phyloP scores from a whole-genome alignment of 2,888 invertebrate species.

The Parthenolecanium corni region DNA sequence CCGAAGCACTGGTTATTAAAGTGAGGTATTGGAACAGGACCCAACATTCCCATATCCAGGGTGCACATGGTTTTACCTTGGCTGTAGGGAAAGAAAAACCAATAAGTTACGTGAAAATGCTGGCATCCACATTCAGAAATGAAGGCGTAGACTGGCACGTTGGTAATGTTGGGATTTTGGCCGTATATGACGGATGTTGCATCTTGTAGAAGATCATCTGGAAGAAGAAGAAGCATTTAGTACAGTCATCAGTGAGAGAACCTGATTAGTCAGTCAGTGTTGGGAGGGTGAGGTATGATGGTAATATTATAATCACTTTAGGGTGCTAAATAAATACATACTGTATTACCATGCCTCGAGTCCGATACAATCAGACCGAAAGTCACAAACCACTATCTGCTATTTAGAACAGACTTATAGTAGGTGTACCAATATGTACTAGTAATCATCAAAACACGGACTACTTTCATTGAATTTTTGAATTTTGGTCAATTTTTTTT shows the following conservation, averaged over 20 bases:
- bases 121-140: constrained; percentile 42
- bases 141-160: constrained; percentile 50
- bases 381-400: too few species aligned
- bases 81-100: constrained; percentile 60
- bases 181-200: constrained; percentile 49
- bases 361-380: too few species aligned
- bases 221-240: too few species aligned
- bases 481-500: too few species aligned
- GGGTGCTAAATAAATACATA: too few species aligned
- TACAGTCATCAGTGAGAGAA: background rate
- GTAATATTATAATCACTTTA: too few species aligned
- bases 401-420: too few species aligned
- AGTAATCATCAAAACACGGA: too few species aligned
- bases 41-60: constrained; percentile 42
- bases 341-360: too few species aligned
- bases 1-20: constrained; percentile 50
- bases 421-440: too few species aligned
- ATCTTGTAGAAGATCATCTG: constrained; percentile 41
- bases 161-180: constrained; percentile 44
- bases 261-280: background rate
- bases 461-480: too few species aligned
- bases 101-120: constrained; percentile 52
- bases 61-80: constrained; percentile 48
- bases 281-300: too few species aligned
- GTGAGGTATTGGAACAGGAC: constrained; percentile 48